phyloP scores from a whole-genome alignment of 1,140 invertebrate genomes.

The Potamilus streckersoni region DNA sequence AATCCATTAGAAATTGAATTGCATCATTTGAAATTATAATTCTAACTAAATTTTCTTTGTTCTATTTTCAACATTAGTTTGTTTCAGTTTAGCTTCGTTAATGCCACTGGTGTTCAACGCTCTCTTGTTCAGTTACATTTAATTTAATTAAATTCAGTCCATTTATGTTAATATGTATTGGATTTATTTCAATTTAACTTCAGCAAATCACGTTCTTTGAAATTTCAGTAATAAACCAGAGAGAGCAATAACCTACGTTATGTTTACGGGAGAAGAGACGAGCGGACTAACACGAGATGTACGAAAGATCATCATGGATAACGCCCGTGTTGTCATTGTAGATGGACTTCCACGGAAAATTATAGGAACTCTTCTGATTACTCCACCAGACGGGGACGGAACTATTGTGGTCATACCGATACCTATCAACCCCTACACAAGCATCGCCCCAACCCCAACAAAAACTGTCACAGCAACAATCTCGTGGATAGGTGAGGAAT shows the following conservation, averaged over 20 bases:
- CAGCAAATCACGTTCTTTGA: too few species aligned
- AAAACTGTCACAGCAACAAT: background rate
- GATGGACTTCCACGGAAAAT: constrained; percentile 22
- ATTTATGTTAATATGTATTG: too few species aligned
- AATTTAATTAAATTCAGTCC: too few species aligned
- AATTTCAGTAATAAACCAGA: constrained; percentile 20
- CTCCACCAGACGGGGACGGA: constrained; percentile 22
- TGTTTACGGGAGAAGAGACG: constrained; percentile 18
- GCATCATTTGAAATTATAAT: too few species aligned
- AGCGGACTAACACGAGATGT: constrained; percentile 6
- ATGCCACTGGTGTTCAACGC: too few species aligned
- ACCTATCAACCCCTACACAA: constrained; percentile 15
- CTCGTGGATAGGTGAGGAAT: too few species aligned
- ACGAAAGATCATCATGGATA: constrained; percentile 17
- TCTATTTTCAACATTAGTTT: too few species aligned
- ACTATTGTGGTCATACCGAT: constrained; percentile 27
- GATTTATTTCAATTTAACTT: too few species aligned
- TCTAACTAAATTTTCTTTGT: too few species aligned
- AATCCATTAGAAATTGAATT: too few species aligned
- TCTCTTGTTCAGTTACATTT: too few species aligned
- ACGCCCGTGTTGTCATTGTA: constrained; percentile 18
- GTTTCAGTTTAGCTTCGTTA: too few species aligned
- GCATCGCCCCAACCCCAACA: constrained; percentile 10
- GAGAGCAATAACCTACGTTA: constrained; percentile 19
- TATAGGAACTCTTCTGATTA: constrained; percentile 21